Percentiles rank a stretch among this genome's conserved stretches.
These are phyloP conservation scores for Apodemia zela DNA, from an alignment of 2,888 invertebrate genomes.

Conservation along the genomic window DNA sequence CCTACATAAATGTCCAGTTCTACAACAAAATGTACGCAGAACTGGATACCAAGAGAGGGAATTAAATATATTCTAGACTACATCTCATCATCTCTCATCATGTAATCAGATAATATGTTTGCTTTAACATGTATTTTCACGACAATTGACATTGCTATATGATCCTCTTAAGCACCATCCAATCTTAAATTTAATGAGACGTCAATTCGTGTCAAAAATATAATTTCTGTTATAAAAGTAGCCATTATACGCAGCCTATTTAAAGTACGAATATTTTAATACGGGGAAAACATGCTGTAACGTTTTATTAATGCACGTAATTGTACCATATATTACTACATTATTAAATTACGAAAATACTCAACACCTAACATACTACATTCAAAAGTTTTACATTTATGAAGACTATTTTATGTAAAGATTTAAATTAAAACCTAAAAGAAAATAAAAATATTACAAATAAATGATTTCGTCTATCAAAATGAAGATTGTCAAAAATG, in stretches of 20 bases:
- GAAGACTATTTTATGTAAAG: neutral
- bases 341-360: constrained; percentile 1
- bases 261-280: neutral
- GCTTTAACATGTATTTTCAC: no score
- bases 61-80: no score
- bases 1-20: no score
- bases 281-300: neutral
- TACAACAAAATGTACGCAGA: no score
- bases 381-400: neutral
- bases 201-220: neutral
- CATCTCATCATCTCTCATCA: no score
- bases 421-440: neutral
- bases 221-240: constrained; percentile 2
- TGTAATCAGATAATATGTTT: no score
- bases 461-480: neutral
- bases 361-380: neutral
- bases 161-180: neutral
- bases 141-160: neutral
- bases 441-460: neutral
- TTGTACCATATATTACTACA: neutral
- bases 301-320: neutral
- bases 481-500: neutral
- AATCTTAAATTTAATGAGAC: neutral
- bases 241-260: neutral
- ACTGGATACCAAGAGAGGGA: no score